Base-by-base conservation (phyloP, 2,888 invertebrate genomes). In the Panzeria rudis region DNA sequence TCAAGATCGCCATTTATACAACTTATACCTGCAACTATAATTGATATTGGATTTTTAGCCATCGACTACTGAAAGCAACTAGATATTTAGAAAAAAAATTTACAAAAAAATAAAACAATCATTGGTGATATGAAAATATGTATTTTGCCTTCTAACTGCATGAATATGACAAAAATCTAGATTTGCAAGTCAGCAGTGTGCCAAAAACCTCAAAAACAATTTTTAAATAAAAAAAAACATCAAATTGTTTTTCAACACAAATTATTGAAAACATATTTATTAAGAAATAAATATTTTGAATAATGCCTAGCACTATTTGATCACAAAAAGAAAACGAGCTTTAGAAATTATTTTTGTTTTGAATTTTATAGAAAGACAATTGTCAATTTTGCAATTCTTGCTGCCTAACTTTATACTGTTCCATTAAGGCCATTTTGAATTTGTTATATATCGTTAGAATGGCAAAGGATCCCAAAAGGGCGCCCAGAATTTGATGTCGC, bases 171-270 rank as follows among this genome's bases (percentile, higher is more conserved):
- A 76, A 66, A 66, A 76, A 77, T 83, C 76, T 78, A 83, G 77
- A 78, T 76, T 78, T 77, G 77, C 83, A 59, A 83, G 77, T 83
- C 77, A 68, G 38, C 59, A 59, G 41, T 71, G 68, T 81, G 75
- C 66, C 62, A 52, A 56, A 79, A 64, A 79, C 71, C 62, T 72
- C 47, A 64, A 72, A 79, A 71, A 11, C 15, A n/a, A 38, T 50
- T 77, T 38, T 6, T 50, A 29, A 52, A 71, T 25, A n/a, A 56
- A 44, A 9, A 32, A 69, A 29, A 32, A 29, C 1, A 56, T 13
- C n/a, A n/a, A 15, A 44, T 3, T 44, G 3, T 59, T 35, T 11
- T 35, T n/a, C 8, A 59, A 38, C 29, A 6, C 8, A 47, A 66
- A 44, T 66, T 47, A 11, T 66, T 66, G 1, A 17, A 66, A 47